Evolutionary conservation across 1,140 invertebrate genomes (phyloP).

Genomic region (Zophobas morio): DNA sequence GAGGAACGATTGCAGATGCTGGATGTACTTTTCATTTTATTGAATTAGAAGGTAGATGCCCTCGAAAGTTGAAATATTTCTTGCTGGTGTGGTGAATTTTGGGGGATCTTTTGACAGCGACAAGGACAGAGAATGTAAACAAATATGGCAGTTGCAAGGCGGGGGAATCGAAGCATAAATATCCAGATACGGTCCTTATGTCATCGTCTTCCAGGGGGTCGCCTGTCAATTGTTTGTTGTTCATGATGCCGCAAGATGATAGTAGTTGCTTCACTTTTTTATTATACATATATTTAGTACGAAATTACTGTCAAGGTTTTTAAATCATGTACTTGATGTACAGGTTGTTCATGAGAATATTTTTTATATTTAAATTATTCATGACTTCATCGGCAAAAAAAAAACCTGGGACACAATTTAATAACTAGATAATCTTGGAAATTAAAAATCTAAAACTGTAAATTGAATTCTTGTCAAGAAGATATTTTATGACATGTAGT

Average conservation of each 20-base stretch:
- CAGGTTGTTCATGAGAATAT: too few species aligned
- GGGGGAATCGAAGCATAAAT: slow-evolving; percentile 58
- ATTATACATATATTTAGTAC: background rate
- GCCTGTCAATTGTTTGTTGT: background rate
- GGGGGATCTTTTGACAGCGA: slow-evolving; percentile 47
- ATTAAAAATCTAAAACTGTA: too few species aligned
- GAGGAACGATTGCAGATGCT: background rate
- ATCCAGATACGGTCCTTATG: slow-evolving; percentile 51
- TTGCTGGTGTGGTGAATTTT: background rate
- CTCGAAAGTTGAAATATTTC: background rate
- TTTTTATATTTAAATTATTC: too few species aligned
- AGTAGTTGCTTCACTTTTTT: slow-evolving; percentile 1
- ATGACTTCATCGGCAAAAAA: too few species aligned
- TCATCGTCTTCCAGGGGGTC: slow-evolving; percentile 52
- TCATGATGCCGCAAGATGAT: background rate
- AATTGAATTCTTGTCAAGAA: too few species aligned
- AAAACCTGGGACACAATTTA: too few species aligned
- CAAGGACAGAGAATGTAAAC: slow-evolving; percentile 61
- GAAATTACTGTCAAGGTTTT: too few species aligned
- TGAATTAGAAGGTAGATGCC: too few species aligned
- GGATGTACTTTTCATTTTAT: background rate
- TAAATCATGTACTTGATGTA: too few species aligned
- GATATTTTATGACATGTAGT: too few species aligned
- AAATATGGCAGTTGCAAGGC: slow-evolving; percentile 60
- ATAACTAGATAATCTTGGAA: too few species aligned